Percentiles rank a stretch among this genome's conserved stretches.
phyloP scores from a whole-genome alignment of 2,797 vertebrate genomes.

The Characodon lateralis region DNA sequence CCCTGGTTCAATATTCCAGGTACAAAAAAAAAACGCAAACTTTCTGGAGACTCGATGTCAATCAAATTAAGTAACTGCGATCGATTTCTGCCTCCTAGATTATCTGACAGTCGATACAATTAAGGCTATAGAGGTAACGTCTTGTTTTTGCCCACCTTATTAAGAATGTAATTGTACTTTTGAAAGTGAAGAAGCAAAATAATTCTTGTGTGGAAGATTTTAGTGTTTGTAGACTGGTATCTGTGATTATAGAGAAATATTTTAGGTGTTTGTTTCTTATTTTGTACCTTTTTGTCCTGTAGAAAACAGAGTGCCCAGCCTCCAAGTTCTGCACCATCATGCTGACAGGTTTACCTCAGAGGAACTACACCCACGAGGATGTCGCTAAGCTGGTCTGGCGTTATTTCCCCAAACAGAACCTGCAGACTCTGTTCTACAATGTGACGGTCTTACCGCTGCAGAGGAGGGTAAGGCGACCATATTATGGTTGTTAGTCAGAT shows the following conservation, averaged over 20 bases:
- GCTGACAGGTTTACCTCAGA: conserved; percentile 84
- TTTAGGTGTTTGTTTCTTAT: not conserved
- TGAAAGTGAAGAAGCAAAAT: not conserved
- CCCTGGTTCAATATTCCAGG: conserved; percentile 65
- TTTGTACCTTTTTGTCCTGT: not conserved
- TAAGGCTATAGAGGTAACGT: conserved; percentile 27
- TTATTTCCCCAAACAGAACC: conserved; percentile 68
- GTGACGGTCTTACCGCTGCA: conserved; percentile 54
- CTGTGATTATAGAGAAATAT: not conserved
- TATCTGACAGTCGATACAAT: conserved; percentile 7
- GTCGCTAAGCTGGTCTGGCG: conserved; percentile 80
- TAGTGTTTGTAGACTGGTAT: not conserved
- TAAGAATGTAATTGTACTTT: not conserved
- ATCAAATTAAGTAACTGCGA: not conserved
- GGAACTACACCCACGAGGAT: conserved; percentile 77
- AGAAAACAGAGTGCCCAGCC: not conserved
- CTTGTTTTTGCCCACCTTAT: not conserved
- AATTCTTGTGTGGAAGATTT: not conserved
- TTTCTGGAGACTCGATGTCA: no score
- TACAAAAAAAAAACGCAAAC: not conserved
- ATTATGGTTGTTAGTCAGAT: no score
- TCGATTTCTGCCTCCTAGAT: conserved; percentile 19
- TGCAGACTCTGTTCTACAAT: conserved; percentile 46
- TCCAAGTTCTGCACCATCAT: conserved; percentile 60
- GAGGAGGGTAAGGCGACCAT: conserved; percentile 57